Base-by-base conservation (phyloP, 2,888 invertebrate species). In the Drosophila emarginata region DNA sequence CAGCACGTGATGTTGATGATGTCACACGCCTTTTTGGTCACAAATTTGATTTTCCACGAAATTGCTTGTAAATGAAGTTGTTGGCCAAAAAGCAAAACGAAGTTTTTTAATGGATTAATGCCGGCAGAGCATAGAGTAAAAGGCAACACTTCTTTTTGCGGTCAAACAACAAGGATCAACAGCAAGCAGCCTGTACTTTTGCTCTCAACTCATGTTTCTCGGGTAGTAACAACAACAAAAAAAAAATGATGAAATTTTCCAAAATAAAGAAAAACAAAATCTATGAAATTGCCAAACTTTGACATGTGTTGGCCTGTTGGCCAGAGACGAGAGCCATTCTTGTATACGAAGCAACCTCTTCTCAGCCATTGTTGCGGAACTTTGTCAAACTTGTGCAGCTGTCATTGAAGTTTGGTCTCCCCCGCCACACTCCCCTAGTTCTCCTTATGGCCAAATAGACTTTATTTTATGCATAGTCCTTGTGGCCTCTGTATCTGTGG, bases 211-310 rank as follows among this genome's bases (percentile, higher is more conserved):
- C 81, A 67, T 74, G 76, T 63, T 68, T 58, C 26, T 23, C n/a
- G 18, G 32, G 12, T 18, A 32, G 14, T 11, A 54, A 32, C 32
- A 52, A 4, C 26, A 36, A 36, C 36, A 56, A 56, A 15, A 40
- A 14, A 39, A 4, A 26, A 5, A 26, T 26, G 26, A 26, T 26
- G 26, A 26, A 32, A 32, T 2, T 45, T 15, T 45, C 18, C 36
- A 21, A 18, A 26, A 11, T 21, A 65, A 9, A 45, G 40, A 50
- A 45, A 36, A 45, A 70, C 50, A 70, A 70, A 72, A 72, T 76
- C 80, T 79, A 76, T 72, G 61, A 83, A 75, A 84, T 85, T 83
- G 77, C 67, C 73, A 85, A 85, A 85, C 77, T 84, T 84, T 80
- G 83, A 77, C 81, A 84, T 84, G 78, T 84, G 82, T 72, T 74